Base-by-base conservation (phyloP, 2,797 vertebrate genomes). In the Centropyge bicolor region DNA sequence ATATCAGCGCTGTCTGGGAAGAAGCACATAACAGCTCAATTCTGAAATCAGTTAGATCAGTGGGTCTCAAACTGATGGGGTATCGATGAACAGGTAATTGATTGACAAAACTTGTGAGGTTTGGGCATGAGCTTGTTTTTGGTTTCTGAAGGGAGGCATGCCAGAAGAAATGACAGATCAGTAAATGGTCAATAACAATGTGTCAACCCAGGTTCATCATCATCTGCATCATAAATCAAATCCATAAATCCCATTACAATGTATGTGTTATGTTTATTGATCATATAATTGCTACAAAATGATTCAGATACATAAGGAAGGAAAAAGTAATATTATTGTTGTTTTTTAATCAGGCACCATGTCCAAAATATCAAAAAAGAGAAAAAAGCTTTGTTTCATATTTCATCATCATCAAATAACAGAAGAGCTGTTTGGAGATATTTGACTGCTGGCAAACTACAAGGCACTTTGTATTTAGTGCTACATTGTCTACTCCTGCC, bases 401-500 rank as follows among this genome's bases (percentile, higher is more conserved):
- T 31, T 31, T 4, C 27, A 31, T 31, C 27, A 4, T 31, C 27
- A 31, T 31, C 27, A 31, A 31, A 31, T 31, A 31, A 31, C 46
- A 73, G 16, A 54, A 19, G 14, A 46, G 8, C 16, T 43, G 3
- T 48, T 57, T 61, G 35, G 22, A 60, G 36, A 55, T 41, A 45
- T 71, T 41, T 60, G 22, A 74, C 35, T 79, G n/a, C 55, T 62
- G 60, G 62, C 60, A 73, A 40, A 70, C 57, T 48, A 22, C 27
- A 67, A 48, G 27, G 10, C 54, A 55, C 43, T 57, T 64, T 68
- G 35, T 66, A 62, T 86, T 86, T 55, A 75, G 48, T 76, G 62
- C 57, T 43, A 55, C 59, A 40, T 46, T 63, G 74, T 70, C 54
- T 65, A 27, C 24, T 43, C 68, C 27, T 70, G n/a, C 55, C 43